These are phyloP conservation scores for Trichacis sp. DNA, from an alignment of 2,888 invertebrate genomes.

Conservation along the genomic window DNA sequence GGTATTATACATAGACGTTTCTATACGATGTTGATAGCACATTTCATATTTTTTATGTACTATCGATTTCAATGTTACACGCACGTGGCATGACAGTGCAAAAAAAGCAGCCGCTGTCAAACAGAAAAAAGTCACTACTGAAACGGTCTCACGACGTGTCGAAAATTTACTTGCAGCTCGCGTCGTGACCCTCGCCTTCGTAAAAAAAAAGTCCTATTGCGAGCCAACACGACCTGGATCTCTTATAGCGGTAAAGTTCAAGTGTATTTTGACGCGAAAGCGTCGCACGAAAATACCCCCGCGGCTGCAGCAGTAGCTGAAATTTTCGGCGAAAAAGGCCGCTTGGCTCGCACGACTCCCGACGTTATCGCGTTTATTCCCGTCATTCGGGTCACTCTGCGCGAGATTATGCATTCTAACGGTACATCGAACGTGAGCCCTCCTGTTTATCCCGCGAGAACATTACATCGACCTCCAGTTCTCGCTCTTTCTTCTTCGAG, in stretches of 20 bases:
- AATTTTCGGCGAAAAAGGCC: neutral
- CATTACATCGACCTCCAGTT: too few relatives aligned
- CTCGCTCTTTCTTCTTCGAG: too few relatives aligned
- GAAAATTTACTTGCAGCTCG: too few relatives aligned
- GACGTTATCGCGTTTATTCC: neutral
- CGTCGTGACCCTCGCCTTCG: neutral
- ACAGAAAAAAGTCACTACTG: too few relatives aligned
- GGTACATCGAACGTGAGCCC: neutral
- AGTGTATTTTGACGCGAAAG: neutral
- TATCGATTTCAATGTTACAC: too few relatives aligned
- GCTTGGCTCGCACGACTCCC: neutral
- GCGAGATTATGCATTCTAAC: neutral
- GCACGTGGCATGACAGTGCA: neutral
- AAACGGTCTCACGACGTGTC: too few relatives aligned
- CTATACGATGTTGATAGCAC: too few relatives aligned
- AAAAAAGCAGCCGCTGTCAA: too few relatives aligned
- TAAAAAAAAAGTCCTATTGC: neutral
- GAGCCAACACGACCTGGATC: neutral
- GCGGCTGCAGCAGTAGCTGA: too few relatives aligned
- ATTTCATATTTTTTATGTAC: too few relatives aligned
- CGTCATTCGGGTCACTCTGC: neutral
- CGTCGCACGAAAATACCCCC: neutral
- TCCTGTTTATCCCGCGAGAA: neutral
- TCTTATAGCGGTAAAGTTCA: neutral
- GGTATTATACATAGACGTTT: too few relatives aligned